Percentiles rank a stretch among this genome's conserved stretches.
These are phyloP conservation scores for Xenopus petersii DNA, from an alignment of 2,797 vertebrate species.

Conservation along the genomic window DNA sequence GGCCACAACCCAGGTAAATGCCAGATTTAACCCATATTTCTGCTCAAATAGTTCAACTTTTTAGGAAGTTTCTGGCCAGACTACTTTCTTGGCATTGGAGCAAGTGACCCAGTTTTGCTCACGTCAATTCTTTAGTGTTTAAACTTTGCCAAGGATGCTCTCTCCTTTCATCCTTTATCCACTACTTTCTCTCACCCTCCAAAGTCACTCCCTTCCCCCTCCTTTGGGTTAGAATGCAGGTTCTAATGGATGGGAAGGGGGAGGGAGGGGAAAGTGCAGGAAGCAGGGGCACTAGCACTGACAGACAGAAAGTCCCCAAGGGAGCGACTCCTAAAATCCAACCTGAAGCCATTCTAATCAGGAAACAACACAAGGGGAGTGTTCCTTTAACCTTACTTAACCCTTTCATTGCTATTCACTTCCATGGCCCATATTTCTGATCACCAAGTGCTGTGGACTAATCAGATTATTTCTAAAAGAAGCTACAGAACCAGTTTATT, in stretches of 20 bases:
- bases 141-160: slow-evolving; percentile 49
- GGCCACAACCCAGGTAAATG: background rate
- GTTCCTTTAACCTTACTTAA: slow-evolving; percentile 9
- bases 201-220: slow-evolving; percentile 59
- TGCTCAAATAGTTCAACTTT: background rate
- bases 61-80: background rate
- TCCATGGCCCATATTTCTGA: too few species aligned
- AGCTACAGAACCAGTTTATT: too few species aligned
- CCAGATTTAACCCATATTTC: background rate
- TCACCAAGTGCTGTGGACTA: too few species aligned
- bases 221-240: slow-evolving; percentile 62
- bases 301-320: slow-evolving; percentile 63
- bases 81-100: slow-evolving; percentile 6
- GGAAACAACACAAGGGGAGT: slow-evolving; percentile 15
- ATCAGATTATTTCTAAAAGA: too few species aligned
- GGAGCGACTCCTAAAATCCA: slow-evolving; percentile 47
- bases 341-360: slow-evolving; percentile 50
- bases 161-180: background rate
- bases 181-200: slow-evolving; percentile 12
- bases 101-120: slow-evolving; percentile 33
- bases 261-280: slow-evolving; percentile 44
- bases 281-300: slow-evolving; percentile 57
- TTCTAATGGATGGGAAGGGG: slow-evolving; percentile 28
- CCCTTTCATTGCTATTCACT: slow-evolving; percentile 1
- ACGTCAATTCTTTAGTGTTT: slow-evolving; percentile 37